phyloP scores from a whole-genome alignment of 2,888 invertebrate species.

The Meloe dianella region DNA sequence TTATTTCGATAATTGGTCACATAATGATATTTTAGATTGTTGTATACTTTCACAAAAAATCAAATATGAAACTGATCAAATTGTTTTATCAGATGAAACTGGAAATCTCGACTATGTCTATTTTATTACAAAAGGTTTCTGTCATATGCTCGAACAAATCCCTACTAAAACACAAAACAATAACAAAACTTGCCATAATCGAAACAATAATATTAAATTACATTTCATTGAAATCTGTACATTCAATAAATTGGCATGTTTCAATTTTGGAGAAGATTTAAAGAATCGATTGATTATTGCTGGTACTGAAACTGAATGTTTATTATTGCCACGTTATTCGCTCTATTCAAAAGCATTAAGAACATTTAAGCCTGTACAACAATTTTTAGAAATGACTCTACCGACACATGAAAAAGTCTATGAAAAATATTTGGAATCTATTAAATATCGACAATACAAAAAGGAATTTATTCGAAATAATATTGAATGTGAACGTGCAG shows the following conservation, averaged over 20 bases:
- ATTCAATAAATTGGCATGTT: slow-evolving; percentile 65
- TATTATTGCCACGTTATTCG: slow-evolving; percentile 75
- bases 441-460: slow-evolving; percentile 66
- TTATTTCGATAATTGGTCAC: slow-evolving; percentile 69
- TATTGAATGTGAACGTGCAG: slow-evolving; percentile 60
- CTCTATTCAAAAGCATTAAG: slow-evolving; percentile 70
- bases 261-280: slow-evolving; percentile 72
- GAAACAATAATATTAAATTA: slow-evolving; percentile 45
- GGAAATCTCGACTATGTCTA: slow-evolving; percentile 59
- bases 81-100: slow-evolving; percentile 63
- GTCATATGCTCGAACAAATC: slow-evolving; percentile 67
- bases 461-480: slow-evolving; percentile 62
- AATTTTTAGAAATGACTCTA: slow-evolving; percentile 67
- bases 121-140: slow-evolving; percentile 66
- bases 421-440: slow-evolving; percentile 61
- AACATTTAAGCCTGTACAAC: slow-evolving; percentile 69
- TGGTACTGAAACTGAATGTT: slow-evolving; percentile 67
- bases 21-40: slow-evolving; percentile 67
- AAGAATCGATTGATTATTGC: slow-evolving; percentile 72
- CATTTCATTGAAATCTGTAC: slow-evolving; percentile 58
- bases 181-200: not conserved
- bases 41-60: slow-evolving; percentile 71
- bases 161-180: not conserved
- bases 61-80: slow-evolving; percentile 64
- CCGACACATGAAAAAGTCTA: slow-evolving; percentile 67